phyloP scores from a whole-genome alignment of 2,888 invertebrate species.

The Lasioglossum morio region DNA sequence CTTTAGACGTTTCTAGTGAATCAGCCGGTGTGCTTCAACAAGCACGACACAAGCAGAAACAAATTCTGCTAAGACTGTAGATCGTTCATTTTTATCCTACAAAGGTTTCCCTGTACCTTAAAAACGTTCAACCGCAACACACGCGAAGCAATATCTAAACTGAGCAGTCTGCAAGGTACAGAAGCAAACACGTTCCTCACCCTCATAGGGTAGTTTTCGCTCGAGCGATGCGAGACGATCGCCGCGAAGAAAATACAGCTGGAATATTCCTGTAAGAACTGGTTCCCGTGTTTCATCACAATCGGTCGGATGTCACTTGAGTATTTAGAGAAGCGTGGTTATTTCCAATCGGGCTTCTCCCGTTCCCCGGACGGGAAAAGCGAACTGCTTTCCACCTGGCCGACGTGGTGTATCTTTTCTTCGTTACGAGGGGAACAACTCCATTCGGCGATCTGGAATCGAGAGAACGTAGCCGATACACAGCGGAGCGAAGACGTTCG shows the following conservation, averaged over 20 bases:
- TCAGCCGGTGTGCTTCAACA: no score
- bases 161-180: neutral
- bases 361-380: neutral
- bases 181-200: neutral
- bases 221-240: neutral
- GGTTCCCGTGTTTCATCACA: neutral
- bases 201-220: neutral
- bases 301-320: conserved; percentile 3
- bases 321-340: conserved; percentile 1
- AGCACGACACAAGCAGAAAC: neutral
- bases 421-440: neutral
- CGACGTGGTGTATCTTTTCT: conserved; percentile 8
- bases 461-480: conserved; percentile 16
- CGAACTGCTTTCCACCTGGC: neutral
- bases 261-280: neutral
- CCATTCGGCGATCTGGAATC: conserved; percentile 34
- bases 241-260: neutral
- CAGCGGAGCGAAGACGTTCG: conserved; percentile 1
- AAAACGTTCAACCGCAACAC: no score
- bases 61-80: neutral
- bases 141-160: neutral
- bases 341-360: neutral
- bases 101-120: neutral
- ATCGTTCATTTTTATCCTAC: no score
- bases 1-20: no score